Evolutionary conservation across 2,797 vertebrate species (phyloP), one percentile per base, ranked within the genome.

Genomic region (Silurus lanzhouensis): DNA sequence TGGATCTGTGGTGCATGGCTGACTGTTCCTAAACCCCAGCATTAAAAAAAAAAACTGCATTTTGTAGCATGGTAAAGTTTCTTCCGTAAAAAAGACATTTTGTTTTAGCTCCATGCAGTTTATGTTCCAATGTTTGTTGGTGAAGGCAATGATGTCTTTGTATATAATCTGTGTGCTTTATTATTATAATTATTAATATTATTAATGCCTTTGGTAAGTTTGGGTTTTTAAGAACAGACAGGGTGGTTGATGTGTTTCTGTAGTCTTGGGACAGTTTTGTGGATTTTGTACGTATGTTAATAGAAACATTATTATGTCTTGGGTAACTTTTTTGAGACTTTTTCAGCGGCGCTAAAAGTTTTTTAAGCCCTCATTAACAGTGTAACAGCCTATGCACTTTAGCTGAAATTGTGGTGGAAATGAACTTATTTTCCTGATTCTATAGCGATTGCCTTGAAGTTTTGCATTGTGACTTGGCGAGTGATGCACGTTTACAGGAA

Each of bases 1-100:
- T 90, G 89, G 58, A 71, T 91, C 87, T 84, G 57, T 70, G 91
- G 87, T 92, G 89, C 90, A 87, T 91, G 89, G 90, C 92, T 90
- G 91, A 90, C 90, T 90, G 84, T 92, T 90, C 88, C 64, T 72
- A 44, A 75, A 85, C 44, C 66, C 64, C 31, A 68, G 72, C 79
- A 85, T 85, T 87, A 79, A 38, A 38, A 38, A 38, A 4, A 38
- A 38, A 38, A 38, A 27, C 70, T 57, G 81, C 38, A 84, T 86
- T 87, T 86, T 83, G 90, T 88, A 90, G 90, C 89, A 89, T 89
- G 78, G 55, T 86, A 81, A 52, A 80, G 87, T 88, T 92, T 88
- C 84, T 91, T 85, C 81, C 88, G 83, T 91, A 85, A 84, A 13
- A 83, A 84, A 91, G 78, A 66, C 27, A 8, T 38, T 38, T 38